Evolutionary conservation across 64 coral and sea anemone genomes (phyloP).

Genomic region (Orbicella faveolata): DNA sequence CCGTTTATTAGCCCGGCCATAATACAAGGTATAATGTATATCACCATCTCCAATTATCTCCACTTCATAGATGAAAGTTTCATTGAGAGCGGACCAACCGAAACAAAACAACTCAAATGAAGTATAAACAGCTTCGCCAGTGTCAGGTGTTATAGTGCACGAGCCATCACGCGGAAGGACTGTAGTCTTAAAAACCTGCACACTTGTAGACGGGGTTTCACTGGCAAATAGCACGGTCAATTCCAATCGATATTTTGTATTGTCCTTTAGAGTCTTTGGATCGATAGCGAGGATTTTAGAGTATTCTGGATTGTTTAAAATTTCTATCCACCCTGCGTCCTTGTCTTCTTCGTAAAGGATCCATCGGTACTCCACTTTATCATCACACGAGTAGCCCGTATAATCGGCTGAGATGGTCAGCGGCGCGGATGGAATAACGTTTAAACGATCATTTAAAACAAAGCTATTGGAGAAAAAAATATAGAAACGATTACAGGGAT

Average conservation of each 20-base stretch:
- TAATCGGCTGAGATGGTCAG: constrained; percentile 27
- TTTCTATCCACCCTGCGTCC: background rate
- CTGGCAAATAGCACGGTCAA: background rate
- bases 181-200: background rate
- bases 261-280: background rate
- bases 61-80: background rate
- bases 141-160: background rate
- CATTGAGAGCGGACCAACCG: background rate
- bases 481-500: background rate
- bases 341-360: background rate
- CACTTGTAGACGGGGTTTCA: background rate
- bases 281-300: background rate
- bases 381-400: background rate
- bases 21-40: background rate
- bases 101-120: background rate
- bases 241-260: background rate
- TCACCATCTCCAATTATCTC: background rate
- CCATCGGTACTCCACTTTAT: constrained; percentile 2
- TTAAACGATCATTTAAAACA: background rate
- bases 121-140: constrained; percentile 14
- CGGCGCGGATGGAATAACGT: background rate
- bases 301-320: background rate
- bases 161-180: background rate
- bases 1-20: background rate
- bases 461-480: background rate